Evolutionary conservation across 2,113 vertebrate genomes (phyloP).

Genomic region (Ramphastos sulfuratus): DNA sequence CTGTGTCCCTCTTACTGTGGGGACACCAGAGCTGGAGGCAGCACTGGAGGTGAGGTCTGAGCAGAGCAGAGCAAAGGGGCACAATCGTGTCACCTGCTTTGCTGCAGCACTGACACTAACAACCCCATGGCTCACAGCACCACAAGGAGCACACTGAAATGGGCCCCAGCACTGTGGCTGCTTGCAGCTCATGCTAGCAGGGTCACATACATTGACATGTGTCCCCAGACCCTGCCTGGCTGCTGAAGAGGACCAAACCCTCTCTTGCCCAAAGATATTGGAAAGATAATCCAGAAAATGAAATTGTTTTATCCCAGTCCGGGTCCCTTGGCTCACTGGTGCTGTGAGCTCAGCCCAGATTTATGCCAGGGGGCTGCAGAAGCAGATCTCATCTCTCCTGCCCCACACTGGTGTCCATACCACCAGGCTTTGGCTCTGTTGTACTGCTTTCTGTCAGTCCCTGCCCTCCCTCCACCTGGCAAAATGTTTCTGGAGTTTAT

Average conservation of each 20-base stretch:
- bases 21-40: too few relatives aligned
- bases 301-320: neutral
- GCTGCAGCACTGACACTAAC: accelerated
- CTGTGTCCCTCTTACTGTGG: too few relatives aligned
- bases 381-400: neutral
- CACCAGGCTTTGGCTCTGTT: neutral
- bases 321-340: neutral
- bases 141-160: accelerated
- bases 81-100: neutral
- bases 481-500: neutral
- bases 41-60: too few relatives aligned
- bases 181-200: neutral
- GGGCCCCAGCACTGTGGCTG: accelerated
- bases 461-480: accelerated
- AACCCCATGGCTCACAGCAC: accelerated
- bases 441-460: accelerated
- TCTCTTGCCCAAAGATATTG: neutral
- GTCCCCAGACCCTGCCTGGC: neutral
- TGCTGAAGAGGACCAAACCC: neutral
- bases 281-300: neutral
- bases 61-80: too few relatives aligned
- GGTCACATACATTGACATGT: accelerated
- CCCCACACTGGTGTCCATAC: accelerated
- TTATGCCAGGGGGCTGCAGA: neutral
- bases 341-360: neutral